A percentile compares a stretch with the other conserved stretches of the same genome.
Conservation (phyloP, 2,113 vertebrate genomes). For the Myrmophylax atrothorax region DNA sequence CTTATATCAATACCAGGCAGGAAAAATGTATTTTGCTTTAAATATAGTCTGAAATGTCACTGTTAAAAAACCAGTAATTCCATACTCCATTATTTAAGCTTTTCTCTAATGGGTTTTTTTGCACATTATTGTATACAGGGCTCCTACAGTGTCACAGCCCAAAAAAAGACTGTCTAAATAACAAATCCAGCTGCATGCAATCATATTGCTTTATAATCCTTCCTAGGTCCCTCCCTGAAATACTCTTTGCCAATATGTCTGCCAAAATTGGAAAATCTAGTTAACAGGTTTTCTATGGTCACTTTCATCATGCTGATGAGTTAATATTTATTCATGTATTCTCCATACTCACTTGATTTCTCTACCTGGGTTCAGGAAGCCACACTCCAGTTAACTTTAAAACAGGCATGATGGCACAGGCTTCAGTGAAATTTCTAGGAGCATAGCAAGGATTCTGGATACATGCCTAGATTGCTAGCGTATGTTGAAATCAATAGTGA, state of each 20-base stretch:
- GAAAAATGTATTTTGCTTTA: neutral
- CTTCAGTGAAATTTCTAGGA: neutral
- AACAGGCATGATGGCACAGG: neutral
- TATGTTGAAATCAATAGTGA: neutral
- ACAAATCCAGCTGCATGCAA: constrained; percentile 7
- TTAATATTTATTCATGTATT: neutral
- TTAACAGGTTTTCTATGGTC: neutral
- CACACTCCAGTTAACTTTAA: neutral
- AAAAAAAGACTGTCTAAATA: neutral
- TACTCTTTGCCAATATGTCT: neutral
- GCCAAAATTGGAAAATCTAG: neutral
- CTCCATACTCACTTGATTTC: neutral
- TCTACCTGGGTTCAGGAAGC: neutral
- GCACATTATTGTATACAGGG: neutral
- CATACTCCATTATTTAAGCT: neutral
- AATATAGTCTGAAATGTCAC: neutral
- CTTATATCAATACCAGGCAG: neutral
- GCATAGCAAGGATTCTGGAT: neutral
- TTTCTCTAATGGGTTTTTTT: neutral
- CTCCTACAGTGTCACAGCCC: neutral
- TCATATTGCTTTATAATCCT: neutral
- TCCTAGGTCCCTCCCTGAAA: neutral
- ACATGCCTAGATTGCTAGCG: neutral
- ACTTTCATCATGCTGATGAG: neutral
- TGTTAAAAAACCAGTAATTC: neutral